Percentiles rank a stretch among this genome's conserved stretches.
Evolutionary conservation across 2,888 invertebrate genomes (phyloP).

Genomic region (Himalopsyche tibetana): DNA sequence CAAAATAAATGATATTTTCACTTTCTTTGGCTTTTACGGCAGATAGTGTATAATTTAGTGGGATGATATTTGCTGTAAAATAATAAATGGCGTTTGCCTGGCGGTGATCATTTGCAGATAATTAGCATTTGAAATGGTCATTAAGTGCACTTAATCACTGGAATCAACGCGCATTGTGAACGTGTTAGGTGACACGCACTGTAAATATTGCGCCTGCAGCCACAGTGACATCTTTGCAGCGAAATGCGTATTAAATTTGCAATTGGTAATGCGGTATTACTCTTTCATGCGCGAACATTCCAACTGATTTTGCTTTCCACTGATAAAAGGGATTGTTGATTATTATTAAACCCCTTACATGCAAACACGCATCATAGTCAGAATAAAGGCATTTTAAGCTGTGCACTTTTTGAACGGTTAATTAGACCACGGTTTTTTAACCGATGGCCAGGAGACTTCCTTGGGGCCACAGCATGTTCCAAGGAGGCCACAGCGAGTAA

Average conservation of each 20-base stretch:
- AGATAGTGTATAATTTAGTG: slow-evolving; percentile 13
- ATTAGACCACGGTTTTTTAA: too few species aligned
- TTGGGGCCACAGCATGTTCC: too few species aligned
- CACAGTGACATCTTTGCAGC: background rate
- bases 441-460: too few species aligned
- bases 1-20: too few species aligned
- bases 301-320: background rate
- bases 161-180: slow-evolving; percentile 24
- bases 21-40: too few species aligned
- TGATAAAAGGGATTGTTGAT: too few species aligned
- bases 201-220: background rate
- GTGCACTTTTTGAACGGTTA: too few species aligned
- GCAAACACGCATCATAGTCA: too few species aligned
- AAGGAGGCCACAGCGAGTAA: too few species aligned
- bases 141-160: background rate
- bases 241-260: background rate
- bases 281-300: background rate
- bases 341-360: too few species aligned
- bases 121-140: slow-evolving; percentile 14
- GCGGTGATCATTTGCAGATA: slow-evolving; percentile 1
- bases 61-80: background rate
- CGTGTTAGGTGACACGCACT: background rate
- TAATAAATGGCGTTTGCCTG: background rate
- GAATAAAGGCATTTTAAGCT: too few species aligned
- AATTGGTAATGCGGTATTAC: background rate